Conservation (phyloP, 2,888 invertebrate genomes). For the Ptychoptera albimana region DNA sequence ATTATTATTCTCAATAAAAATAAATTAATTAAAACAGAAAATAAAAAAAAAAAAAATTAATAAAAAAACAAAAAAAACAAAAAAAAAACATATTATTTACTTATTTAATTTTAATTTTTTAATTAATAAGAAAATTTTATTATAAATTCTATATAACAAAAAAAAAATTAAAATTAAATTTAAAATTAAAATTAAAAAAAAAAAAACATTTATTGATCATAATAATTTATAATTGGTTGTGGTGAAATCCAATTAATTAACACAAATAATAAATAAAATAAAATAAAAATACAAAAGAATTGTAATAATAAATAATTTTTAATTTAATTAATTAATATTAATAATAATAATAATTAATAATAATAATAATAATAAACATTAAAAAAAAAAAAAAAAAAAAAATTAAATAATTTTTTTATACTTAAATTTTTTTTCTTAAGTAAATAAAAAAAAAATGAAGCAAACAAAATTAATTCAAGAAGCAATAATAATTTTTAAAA, state of each 20-base stretch:
- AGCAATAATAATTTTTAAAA: background rate
- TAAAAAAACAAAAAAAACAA: background rate
- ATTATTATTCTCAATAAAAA: background rate
- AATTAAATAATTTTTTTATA: background rate
- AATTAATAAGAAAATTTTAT: background rate
- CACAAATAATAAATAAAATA: background rate
- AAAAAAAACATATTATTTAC: background rate
- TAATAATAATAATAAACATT: background rate
- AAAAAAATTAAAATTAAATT: background rate
- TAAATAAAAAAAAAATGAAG: background rate
- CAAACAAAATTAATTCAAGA: background rate
- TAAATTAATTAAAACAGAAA: background rate
- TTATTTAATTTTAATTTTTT: background rate
- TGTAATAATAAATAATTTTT: background rate
- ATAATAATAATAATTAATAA: background rate
- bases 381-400: background rate
- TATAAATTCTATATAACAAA: background rate
- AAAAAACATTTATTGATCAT: constrained; percentile 2
- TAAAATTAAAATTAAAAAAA: constrained; percentile 1
- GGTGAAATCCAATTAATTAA: constrained; percentile 1
- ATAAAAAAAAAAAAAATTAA: background rate
- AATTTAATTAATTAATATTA: background rate
- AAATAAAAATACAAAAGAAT: background rate
- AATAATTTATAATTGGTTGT: constrained; percentile 3
- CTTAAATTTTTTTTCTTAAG: background rate